A percentile compares a stretch with the other conserved stretches of the same genome.
Conservation (phyloP, 1,140 invertebrate species). For the Drosophila dunni region DNA sequence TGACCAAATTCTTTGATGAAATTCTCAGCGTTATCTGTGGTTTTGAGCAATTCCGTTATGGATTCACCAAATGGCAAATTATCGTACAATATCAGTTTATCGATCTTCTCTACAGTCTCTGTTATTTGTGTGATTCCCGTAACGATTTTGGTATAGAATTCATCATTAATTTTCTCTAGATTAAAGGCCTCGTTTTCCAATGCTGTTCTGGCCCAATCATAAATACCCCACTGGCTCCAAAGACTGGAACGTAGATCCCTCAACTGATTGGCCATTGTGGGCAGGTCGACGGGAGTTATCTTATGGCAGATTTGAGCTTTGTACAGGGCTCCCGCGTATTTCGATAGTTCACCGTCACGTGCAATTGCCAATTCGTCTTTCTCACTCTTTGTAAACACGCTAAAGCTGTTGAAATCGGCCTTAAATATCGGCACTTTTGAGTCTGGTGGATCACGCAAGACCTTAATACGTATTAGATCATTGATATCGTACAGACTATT, state of each 20-base stretch:
- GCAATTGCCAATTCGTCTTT: slow-evolving; percentile 86
- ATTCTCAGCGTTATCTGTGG: slow-evolving; percentile 89
- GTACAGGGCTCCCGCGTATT: slow-evolving; percentile 50
- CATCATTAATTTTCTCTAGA: slow-evolving; percentile 30
- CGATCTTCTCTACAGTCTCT: slow-evolving; percentile 82
- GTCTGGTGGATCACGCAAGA: slow-evolving; percentile 77
- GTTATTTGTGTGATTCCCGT: background rate
- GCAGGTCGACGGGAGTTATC: slow-evolving; percentile 82
- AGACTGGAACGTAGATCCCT: slow-evolving; percentile 41
- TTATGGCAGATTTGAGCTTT: slow-evolving; percentile 86
- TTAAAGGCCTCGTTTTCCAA: slow-evolving; percentile 43
- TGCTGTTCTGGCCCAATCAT: slow-evolving; percentile 39
- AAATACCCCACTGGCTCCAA: slow-evolving; percentile 46
- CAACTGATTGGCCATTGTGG: slow-evolving; percentile 44
- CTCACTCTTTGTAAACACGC: slow-evolving; percentile 87
- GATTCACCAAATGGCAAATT: slow-evolving; percentile 90
- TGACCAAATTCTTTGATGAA: slow-evolving; percentile 89
- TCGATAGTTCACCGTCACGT: slow-evolving; percentile 86
- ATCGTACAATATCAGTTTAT: slow-evolving; percentile 87
- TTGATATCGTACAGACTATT: slow-evolving; percentile 68
- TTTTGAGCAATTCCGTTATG: slow-evolving; percentile 88
- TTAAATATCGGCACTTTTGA: slow-evolving; percentile 71
- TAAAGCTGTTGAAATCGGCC: slow-evolving; percentile 83
- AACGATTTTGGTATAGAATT: slow-evolving; percentile 81
- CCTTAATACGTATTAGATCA: slow-evolving; percentile 40